Conservation (phyloP, 2,113 vertebrate species). For the Tragelaphus scriptus region DNA sequence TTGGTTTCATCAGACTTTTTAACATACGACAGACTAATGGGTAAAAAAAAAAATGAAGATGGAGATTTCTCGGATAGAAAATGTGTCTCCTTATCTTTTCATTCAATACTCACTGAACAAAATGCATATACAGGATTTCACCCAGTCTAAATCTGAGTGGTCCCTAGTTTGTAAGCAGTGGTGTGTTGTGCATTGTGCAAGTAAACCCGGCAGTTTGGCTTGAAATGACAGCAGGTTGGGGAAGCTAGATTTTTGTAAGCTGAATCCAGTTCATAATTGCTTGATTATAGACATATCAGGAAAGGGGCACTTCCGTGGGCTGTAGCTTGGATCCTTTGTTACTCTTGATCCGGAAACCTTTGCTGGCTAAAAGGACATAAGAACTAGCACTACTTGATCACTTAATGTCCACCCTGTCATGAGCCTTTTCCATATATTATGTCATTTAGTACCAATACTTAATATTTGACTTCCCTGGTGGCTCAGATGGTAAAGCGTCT, state of each 20-base stretch:
- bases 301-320: neutral
- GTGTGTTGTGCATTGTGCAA: neutral
- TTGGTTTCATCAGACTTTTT: slow-evolving; percentile 10
- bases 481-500: no score
- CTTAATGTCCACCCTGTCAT: neutral
- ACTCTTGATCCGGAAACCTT: neutral
- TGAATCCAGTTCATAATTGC: neutral
- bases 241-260: slow-evolving; percentile 3
- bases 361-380: neutral
- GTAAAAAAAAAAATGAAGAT: neutral
- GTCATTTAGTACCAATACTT: neutral
- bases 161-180: neutral
- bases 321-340: neutral
- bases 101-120: neutral
- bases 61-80: neutral
- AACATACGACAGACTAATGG: neutral
- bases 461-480: neutral
- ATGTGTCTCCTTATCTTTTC: neutral
- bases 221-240: neutral
- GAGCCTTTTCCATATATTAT: neutral
- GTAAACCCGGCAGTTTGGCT: neutral
- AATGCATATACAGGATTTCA: neutral
- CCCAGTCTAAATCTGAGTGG: neutral
- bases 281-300: neutral
- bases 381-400: neutral